phyloP scores from a whole-genome alignment of 1,140 invertebrate genomes.

The Thaumatotibia leucotreta region DNA sequence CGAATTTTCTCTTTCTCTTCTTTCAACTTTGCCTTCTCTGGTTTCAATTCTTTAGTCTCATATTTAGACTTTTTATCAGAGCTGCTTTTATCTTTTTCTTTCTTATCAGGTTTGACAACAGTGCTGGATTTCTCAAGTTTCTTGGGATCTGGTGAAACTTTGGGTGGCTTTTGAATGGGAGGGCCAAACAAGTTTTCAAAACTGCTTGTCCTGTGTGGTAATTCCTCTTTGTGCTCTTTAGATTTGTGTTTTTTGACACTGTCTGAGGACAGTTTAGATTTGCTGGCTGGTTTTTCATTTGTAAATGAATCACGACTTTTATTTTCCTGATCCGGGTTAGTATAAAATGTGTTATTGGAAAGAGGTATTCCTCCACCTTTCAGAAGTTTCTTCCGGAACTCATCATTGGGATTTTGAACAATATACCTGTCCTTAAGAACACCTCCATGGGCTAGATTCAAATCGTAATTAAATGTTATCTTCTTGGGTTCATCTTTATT shows the following conservation, averaged over 20 bases:
- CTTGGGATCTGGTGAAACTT: constrained; percentile 81
- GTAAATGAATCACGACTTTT: constrained; percentile 73
- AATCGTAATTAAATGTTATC: constrained; percentile 91
- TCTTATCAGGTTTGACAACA: constrained; percentile 77
- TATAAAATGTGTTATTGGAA: constrained; percentile 60
- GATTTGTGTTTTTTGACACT: constrained; percentile 82
- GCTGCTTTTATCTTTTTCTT: constrained; percentile 77
- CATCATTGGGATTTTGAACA: constrained; percentile 90
- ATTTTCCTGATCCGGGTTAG: constrained; percentile 69
- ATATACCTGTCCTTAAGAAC: constrained; percentile 85
- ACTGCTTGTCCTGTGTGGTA: constrained; percentile 79
- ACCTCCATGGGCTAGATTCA: constrained; percentile 86
- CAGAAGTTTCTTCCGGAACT: constrained; percentile 91
- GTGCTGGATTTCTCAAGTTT: constrained; percentile 78
- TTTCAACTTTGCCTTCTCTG: constrained; percentile 73
- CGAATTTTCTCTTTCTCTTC: constrained; percentile 80
- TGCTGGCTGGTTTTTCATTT: constrained; percentile 77
- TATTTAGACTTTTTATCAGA: constrained; percentile 80
- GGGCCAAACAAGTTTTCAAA: constrained; percentile 89
- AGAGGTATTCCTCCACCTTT: constrained; percentile 86
- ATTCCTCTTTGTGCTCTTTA: constrained; percentile 80
- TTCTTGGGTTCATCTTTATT: constrained; percentile 95
- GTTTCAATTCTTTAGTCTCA: constrained; percentile 75
- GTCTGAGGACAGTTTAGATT: constrained; percentile 81
- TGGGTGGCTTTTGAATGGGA: constrained; percentile 84